A percentile compares a stretch with the other conserved stretches of the same genome.
Conservation (phyloP, 2,113 vertebrate species). For the Scolopax mira region DNA sequence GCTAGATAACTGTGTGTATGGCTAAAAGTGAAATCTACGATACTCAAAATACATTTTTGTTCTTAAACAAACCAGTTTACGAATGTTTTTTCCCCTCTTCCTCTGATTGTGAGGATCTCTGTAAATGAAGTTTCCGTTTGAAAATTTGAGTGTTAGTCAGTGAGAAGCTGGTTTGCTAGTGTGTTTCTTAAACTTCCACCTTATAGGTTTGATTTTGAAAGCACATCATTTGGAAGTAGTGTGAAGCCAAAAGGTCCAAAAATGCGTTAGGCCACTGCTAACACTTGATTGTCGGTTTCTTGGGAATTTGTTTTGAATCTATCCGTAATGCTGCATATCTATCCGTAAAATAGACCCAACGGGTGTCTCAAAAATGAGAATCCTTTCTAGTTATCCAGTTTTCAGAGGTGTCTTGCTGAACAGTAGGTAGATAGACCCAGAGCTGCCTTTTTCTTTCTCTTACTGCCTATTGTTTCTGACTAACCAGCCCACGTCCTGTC, state of each 20-base stretch:
- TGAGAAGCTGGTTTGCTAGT: neutral
- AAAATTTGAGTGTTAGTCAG: neutral
- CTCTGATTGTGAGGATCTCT: neutral
- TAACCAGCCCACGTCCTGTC: slow-evolving; percentile 49
- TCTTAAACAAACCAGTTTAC: neutral
- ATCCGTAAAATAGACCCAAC: neutral
- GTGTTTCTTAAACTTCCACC: neutral
- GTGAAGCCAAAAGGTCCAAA: neutral
- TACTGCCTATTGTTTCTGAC: slow-evolving; percentile 36
- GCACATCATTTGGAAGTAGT: neutral
- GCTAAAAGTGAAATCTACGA: neutral
- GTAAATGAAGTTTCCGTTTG: neutral
- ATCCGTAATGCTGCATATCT: neutral
- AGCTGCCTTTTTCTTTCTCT: slow-evolving; percentile 49
- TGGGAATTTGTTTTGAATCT: neutral
- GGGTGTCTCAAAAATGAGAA: neutral
- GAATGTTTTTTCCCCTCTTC: neutral
- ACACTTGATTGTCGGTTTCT: neutral
- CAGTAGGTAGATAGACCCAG: slow-evolving; percentile 8
- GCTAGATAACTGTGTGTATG: neutral
- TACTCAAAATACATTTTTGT: neutral
- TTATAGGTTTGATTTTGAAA: neutral
- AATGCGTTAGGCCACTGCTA: neutral
- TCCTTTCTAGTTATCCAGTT: neutral
- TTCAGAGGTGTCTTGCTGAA: neutral